Evolutionary conservation across 2,113 vertebrate genomes (phyloP), one percentile per base, ranked within the genome.

Genomic region (Scopus umbretta): DNA sequence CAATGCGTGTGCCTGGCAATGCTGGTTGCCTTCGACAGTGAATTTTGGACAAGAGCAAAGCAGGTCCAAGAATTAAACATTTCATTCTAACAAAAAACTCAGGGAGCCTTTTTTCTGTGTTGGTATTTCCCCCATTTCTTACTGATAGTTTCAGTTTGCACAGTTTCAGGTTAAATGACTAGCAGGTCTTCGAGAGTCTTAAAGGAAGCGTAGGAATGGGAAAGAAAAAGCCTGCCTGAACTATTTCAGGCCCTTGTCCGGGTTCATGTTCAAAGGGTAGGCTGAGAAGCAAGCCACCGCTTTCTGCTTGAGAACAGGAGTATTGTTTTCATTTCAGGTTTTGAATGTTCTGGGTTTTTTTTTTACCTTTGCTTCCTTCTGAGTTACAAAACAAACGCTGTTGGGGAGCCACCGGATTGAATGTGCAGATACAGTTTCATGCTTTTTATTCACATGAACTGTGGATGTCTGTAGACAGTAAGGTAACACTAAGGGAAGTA

Each of bases 21-120:
- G 52, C 43, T 16, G 18, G 15, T 5, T 45, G 50, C 61, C 19
- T 66, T 61, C 23, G 5, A 19, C 58, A 68, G 38, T 5, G 50
- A 61, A 8, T 11, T 91, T 82, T 38, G 74, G 43, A 30, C 21
- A 70, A 55, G 25, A 68, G 20, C 34, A 85, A 66, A 85, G 43
- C 49, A 63, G 11, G 43, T 20, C 34, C 22, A 34, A 13, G 52
- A 49, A 52, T 21, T 11, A 18, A 84, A 52, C 10, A 10, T 9
- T 42, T 47, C 8, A 42, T n/a, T 52, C 29, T 8, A 43, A n/a
- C 38, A 27, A 72, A 30, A 10, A 1, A 0, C 8, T 27, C 11
- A 0, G 2, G 3, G 29, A 4, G 5, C 23, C 13, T 55, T 80
- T 49, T 34, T 23, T 16, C 53, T 47, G 12, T 27, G 17, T 29